Evolutionary conservation across 2,888 invertebrate species (phyloP).

Genomic region (Nephrotoma guestfalica): DNA sequence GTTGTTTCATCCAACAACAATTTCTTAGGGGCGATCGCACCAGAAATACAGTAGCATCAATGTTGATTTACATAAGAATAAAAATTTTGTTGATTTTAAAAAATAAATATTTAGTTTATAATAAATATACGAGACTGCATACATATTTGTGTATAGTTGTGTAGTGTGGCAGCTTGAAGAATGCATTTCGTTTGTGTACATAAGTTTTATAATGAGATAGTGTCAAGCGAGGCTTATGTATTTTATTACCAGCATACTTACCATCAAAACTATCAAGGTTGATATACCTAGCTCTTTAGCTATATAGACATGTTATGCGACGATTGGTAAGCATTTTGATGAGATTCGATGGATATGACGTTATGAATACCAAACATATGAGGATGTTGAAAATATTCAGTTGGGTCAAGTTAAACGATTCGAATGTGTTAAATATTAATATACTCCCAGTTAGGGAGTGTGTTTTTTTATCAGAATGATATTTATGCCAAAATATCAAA

Average conservation of each 20-base stretch:
- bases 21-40: neutral
- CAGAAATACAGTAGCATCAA: neutral
- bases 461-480: no score
- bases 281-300: neutral
- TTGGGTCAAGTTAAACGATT: no score
- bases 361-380: neutral
- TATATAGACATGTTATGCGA: neutral
- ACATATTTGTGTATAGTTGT: neutral
- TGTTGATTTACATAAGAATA: neutral
- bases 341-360: neutral
- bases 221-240: neutral
- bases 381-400: no score
- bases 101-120: neutral
- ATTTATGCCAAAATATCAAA: no score
- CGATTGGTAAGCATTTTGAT: neutral
- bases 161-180: neutral
- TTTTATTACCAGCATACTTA: neutral
- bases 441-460: no score
- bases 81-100: neutral
- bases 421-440: no score
- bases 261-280: neutral
- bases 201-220: neutral
- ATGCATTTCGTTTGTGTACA: neutral
- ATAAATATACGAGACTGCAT: neutral
- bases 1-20: neutral